Percentiles rank a stretch among this genome's conserved stretches.
Conservation (phyloP, 2,797 vertebrate species). For the Cyclura pinguis region DNA sequence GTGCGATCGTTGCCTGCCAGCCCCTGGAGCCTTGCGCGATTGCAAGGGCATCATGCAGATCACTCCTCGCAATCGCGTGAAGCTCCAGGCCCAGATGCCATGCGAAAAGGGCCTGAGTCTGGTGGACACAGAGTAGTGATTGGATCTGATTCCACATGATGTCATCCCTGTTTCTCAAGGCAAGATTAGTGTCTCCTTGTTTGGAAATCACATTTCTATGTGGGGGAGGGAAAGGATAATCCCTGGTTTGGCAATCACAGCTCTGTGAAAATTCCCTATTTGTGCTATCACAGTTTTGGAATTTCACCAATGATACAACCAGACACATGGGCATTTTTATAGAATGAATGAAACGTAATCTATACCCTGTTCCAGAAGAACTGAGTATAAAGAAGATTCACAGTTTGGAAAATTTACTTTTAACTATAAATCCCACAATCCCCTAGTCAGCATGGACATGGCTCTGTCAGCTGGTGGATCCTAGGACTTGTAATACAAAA, state of each 20-base stretch:
- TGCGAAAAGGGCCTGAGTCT: too few relatives aligned
- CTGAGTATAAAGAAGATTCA: not conserved
- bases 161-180: not conserved
- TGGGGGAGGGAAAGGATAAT: too few relatives aligned
- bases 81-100: too few relatives aligned
- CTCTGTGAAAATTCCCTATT: not conserved
- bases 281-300: not conserved
- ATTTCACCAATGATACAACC: not conserved
- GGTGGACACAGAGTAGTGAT: not conserved
- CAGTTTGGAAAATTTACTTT: not conserved
- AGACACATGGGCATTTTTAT: not conserved
- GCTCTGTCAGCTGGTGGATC: too few relatives aligned
- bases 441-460: too few relatives aligned
- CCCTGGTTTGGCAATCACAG: not conserved
- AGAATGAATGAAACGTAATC: not conserved
- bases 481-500: too few relatives aligned
- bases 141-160: not conserved
- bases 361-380: not conserved
- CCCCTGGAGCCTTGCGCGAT: too few relatives aligned
- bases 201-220: not conserved
- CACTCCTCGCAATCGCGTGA: too few relatives aligned
- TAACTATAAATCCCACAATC: too few relatives aligned
- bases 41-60: too few relatives aligned
- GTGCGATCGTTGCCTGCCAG: too few relatives aligned
- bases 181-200: not conserved